Percentiles rank a stretch among this genome's conserved stretches.
Conservation (phyloP, 2,113 vertebrate species). For the Cyprinus carpio region DNA sequence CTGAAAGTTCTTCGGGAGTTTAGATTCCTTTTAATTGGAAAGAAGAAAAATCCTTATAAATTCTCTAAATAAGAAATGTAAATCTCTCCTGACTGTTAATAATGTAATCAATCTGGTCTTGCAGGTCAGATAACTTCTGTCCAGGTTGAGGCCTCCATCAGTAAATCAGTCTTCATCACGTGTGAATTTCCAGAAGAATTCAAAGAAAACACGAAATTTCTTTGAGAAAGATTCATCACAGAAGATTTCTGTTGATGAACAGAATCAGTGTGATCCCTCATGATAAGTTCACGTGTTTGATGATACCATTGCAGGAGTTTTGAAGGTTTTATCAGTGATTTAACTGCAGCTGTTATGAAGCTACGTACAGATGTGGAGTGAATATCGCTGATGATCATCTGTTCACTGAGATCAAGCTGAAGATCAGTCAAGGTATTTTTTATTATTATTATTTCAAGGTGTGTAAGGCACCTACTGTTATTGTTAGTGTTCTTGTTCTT, state of each 20-base stretch:
- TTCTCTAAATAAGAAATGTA: not conserved
- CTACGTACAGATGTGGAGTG: not conserved
- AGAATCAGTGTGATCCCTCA: not conserved
- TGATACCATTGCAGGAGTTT: not conserved
- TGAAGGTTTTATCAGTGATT: not conserved
- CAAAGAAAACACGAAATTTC: not conserved
- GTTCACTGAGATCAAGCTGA: not conserved
- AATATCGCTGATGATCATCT: not conserved
- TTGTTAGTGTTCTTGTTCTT: not conserved
- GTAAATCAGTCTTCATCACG: slow-evolving; percentile 12
- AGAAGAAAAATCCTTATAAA: too few species aligned
- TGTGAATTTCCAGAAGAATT: not conserved
- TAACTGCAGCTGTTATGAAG: not conserved
- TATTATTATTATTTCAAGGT: too few species aligned
- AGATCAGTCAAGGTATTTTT: not conserved
- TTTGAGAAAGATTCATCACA: not conserved
- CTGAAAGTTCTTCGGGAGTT: not conserved
- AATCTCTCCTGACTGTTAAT: not conserved
- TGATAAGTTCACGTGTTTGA: not conserved
- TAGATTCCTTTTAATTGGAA: too few species aligned
- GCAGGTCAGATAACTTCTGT: not conserved
- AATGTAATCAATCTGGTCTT: not conserved
- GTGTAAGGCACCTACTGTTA: too few species aligned
- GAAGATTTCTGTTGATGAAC: not conserved
- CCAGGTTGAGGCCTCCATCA: not conserved